Base-by-base conservation (phyloP, 2,797 vertebrate genomes). In the Erethizon dorsatum region DNA sequence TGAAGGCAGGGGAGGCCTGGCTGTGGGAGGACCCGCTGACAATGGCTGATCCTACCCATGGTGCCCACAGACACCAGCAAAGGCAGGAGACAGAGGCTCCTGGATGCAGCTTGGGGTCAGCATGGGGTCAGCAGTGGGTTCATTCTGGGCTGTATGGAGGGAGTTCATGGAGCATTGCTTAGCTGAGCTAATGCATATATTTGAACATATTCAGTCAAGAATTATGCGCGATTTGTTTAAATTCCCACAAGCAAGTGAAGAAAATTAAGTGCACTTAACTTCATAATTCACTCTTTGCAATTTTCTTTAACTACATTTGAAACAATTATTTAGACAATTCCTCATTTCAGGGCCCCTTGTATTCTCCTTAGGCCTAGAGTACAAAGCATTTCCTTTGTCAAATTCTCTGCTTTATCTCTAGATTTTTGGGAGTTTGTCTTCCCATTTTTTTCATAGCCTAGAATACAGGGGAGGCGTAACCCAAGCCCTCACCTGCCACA, bases 211-310 rank as follows among this genome's bases (percentile, higher is more conserved):
- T 59, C 52, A 31, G 28, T 63, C 15, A 63, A 80, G 57, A 92
- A 78, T 41, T 37, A 71, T 28, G n/a, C 31, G 17, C 28, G n/a
- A 67, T 59, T 47, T 75, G 24, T 56, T 45, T 59, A 94, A 65
- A 86, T 47, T 61, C 31, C 79, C 59, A 7, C n/a, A 56, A 45
- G n/a, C 20, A 11, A 50, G 67, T 14, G 13, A 83, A 54, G 54
- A 83, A 65, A 63, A 88, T 90, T 18, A 92, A 79, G 59, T 20
- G 59, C 26, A 52, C 50, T 77, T 79, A 84, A 22, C 82, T n/a
- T 82, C 79, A 77, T 41, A 59, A 83, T 69, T 90, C 80, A 63
- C 15, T 28, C 84, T 52, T 45, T 54, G 52, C 47, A 59, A 20
- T 77, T 90, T 78, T 31, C 6, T 24, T 73, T 80, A 56, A 86